Percentiles rank a stretch among this genome's conserved stretches.
Conservation (phyloP, 2,888 invertebrate species). For the Tenthredo notha region DNA sequence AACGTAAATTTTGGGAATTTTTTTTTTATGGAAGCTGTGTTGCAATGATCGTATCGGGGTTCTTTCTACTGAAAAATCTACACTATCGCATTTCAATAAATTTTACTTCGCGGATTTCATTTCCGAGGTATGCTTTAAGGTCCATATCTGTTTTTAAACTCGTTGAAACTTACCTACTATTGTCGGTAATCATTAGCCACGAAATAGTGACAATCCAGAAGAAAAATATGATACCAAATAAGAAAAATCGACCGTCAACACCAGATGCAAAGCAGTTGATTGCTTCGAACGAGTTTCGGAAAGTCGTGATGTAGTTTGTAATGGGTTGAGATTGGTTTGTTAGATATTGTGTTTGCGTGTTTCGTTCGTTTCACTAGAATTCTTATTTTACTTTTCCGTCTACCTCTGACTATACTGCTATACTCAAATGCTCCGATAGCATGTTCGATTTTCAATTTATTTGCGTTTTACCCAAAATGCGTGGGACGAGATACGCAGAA, state of each 20-base stretch:
- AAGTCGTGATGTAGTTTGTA: slow-evolving; percentile 15
- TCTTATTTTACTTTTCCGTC: slow-evolving; percentile 13
- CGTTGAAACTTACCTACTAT: background rate
- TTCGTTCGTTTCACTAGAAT: background rate
- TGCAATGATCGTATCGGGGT: too few relatives aligned
- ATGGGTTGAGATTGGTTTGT: slow-evolving; percentile 33
- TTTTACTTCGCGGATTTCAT: too few relatives aligned
- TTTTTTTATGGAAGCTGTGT: too few relatives aligned
- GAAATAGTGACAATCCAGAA: background rate
- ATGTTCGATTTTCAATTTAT: background rate
- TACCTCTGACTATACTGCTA: background rate
- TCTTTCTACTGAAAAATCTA: too few relatives aligned
- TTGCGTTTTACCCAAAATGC: background rate
- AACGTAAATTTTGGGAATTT: too few relatives aligned
- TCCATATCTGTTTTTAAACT: background rate
- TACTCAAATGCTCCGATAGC: background rate
- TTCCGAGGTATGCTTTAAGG: too few relatives aligned
- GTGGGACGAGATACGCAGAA: background rate
- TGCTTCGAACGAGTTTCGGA: slow-evolving; percentile 57
- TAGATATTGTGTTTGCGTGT: slow-evolving; percentile 31
- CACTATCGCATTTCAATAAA: too few relatives aligned
- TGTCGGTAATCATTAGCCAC: background rate
- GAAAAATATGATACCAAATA: background rate
- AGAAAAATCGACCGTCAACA: slow-evolving; percentile 64
- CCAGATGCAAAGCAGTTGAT: slow-evolving; percentile 68